Evolutionary conservation across 1,140 invertebrate species (phyloP).

Genomic region (Meloidogyne hapla): DNA sequence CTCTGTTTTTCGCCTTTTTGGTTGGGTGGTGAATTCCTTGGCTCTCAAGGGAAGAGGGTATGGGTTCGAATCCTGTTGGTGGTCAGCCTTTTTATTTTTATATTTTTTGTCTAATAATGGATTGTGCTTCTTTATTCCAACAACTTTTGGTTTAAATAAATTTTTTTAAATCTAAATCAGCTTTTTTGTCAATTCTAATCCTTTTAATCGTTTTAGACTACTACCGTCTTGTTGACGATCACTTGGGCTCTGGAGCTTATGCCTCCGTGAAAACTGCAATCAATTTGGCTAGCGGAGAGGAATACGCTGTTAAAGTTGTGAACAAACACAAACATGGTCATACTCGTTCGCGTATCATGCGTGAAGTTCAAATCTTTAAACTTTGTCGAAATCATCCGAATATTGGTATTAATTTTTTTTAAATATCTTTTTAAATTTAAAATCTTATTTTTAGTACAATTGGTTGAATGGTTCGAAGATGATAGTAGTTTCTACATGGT

Average conservation of each 20-base stretch:
- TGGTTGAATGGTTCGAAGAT: constrained; percentile 62
- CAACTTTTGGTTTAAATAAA: neutral
- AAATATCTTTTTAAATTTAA: constrained; percentile 26
- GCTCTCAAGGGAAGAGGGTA: no score
- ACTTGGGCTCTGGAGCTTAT: constrained; percentile 91
- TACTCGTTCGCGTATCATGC: constrained; percentile 86
- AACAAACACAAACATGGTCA: constrained; percentile 91
- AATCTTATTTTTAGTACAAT: neutral
- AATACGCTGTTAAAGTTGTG: constrained; percentile 92
- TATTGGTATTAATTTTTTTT: constrained; percentile 80
- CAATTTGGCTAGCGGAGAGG: constrained; percentile 82
- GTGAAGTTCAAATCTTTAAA: constrained; percentile 96
- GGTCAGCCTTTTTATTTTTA: neutral
- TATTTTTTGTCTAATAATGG: no score
- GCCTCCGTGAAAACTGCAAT: constrained; percentile 90
- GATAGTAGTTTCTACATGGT: constrained; percentile 81
- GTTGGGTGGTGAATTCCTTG: no score
- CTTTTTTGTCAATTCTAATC: no score
- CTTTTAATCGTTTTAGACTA: constrained; percentile 85
- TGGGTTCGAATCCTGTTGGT: neutral
- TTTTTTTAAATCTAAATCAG: neutral
- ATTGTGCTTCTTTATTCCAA: no score
- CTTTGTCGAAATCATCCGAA: constrained; percentile 92
- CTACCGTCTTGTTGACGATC: constrained; percentile 88
- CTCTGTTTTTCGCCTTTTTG: no score